phyloP scores from a whole-genome alignment of 2,797 vertebrate genomes.

The Alosa sapidissima region DNA sequence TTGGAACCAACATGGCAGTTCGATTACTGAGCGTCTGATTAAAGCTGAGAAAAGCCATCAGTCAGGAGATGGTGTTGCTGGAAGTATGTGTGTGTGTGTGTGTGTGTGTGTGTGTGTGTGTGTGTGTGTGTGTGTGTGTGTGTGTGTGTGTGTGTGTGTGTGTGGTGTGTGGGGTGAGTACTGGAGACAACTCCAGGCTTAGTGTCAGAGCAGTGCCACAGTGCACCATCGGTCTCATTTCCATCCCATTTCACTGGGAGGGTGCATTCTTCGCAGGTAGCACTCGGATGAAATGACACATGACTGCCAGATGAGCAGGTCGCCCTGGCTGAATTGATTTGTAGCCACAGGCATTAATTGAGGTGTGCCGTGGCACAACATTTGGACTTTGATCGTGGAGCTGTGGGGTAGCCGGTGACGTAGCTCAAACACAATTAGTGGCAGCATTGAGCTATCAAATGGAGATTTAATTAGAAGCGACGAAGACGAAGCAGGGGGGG shows the following conservation, averaged over 20 bases:
- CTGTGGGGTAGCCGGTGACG: constrained; percentile 60
- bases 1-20: constrained; percentile 16
- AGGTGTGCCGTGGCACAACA: constrained; percentile 73
- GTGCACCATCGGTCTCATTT: neutral
- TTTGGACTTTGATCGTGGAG: constrained; percentile 57
- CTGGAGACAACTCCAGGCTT: neutral
- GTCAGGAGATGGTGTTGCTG: neutral
- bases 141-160: neutral
- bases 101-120: neutral
- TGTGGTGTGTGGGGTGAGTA: neutral
- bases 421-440: constrained; percentile 73
- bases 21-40: neutral
- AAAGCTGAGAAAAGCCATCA: constrained; percentile 3
- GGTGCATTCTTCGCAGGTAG: neutral
- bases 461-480: constrained; percentile 81
- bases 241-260: neutral
- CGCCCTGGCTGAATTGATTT: constrained; percentile 73
- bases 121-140: neutral
- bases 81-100: neutral
- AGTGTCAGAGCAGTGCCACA: neutral
- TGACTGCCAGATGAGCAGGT: constrained; percentile 62
- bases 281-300: constrained; percentile 3
- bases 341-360: constrained; percentile 81
- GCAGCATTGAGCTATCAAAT: constrained; percentile 76
- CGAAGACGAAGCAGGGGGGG: constrained; percentile 63